Conservation (phyloP, 2,113 vertebrate genomes). For the Reinhardtius hippoglossoides region DNA sequence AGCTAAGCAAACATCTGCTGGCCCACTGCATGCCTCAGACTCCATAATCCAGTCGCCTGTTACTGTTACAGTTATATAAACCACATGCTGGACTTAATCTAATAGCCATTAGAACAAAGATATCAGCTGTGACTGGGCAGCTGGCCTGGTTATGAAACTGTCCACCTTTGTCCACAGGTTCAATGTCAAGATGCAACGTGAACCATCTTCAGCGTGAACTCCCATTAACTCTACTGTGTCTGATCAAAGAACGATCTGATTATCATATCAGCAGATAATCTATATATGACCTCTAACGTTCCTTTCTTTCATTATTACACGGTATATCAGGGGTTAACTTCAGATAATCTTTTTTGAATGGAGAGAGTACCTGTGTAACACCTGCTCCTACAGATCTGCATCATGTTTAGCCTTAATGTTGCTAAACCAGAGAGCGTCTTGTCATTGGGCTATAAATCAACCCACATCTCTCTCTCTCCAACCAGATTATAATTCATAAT, state of each 20-base stretch:
- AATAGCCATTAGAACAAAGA: conserved; percentile 37
- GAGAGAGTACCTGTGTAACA: too few species aligned
- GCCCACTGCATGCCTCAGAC: conserved; percentile 53
- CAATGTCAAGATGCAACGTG: neutral
- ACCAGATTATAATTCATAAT: too few species aligned
- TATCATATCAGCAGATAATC: neutral
- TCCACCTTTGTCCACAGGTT: conserved; percentile 20
- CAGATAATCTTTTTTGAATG: too few species aligned
- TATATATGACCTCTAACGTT: too few species aligned
- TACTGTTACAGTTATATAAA: conserved; percentile 72
- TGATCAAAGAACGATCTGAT: neutral
- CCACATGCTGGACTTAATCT: conserved; percentile 48
- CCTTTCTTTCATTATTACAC: too few species aligned
- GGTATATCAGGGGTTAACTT: too few species aligned
- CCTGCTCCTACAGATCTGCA: too few species aligned
- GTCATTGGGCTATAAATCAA: too few species aligned
- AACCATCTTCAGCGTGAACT: conserved; percentile 1
- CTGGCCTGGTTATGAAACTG: conserved; percentile 30
- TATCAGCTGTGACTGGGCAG: conserved; percentile 26
- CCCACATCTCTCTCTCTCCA: too few species aligned
- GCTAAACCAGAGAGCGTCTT: too few species aligned
- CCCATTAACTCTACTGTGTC: neutral
- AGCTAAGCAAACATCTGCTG: conserved; percentile 75
- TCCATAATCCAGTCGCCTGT: conserved; percentile 58
- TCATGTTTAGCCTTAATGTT: too few species aligned